phyloP scores from a whole-genome alignment of 1,140 invertebrate species.

The Nixonia krombeini region DNA sequence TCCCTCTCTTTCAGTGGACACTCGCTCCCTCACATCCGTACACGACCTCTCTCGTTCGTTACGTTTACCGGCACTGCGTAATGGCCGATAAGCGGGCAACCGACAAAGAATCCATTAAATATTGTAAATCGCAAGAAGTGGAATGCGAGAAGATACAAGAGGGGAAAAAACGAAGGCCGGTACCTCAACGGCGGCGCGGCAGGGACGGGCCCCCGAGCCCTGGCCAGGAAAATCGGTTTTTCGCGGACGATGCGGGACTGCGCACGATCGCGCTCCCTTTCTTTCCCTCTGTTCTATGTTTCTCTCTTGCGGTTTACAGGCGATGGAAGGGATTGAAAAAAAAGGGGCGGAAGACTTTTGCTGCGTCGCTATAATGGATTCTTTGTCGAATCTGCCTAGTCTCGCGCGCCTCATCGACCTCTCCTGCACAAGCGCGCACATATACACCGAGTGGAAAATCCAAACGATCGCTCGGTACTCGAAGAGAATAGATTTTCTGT shows the following conservation, averaged over 20 bases:
- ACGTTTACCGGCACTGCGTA: constrained; percentile 42
- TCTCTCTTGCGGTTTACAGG: constrained; percentile 44
- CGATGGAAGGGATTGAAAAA: constrained; percentile 28
- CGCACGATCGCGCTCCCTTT: constrained; percentile 7
- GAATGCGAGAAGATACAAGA: constrained; percentile 36
- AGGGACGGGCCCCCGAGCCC: neutral
- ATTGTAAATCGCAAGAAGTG: constrained; percentile 44
- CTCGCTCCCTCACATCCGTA: neutral
- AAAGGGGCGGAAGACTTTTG: constrained; percentile 35
- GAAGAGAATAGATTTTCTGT: no score
- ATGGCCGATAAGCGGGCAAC: constrained; percentile 43
- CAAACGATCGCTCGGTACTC: no score
- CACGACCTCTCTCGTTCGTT: constrained; percentile 24
- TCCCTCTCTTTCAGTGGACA: constrained; percentile 9
- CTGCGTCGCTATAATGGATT: constrained; percentile 32
- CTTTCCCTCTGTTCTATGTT: neutral
- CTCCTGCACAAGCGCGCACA: constrained; percentile 5
- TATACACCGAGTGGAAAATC: no score
- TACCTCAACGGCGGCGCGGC: neutral
- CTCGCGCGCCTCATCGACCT: constrained; percentile 27
- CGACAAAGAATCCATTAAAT: constrained; percentile 54
- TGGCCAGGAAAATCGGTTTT: constrained; percentile 17
- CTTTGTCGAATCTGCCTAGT: constrained; percentile 41
- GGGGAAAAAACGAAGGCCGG: constrained; percentile 6
- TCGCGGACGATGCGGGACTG: neutral